These are phyloP conservation scores for Rostratula benghalensis DNA, from an alignment of 2,113 vertebrate genomes.

Conservation along the genomic window DNA sequence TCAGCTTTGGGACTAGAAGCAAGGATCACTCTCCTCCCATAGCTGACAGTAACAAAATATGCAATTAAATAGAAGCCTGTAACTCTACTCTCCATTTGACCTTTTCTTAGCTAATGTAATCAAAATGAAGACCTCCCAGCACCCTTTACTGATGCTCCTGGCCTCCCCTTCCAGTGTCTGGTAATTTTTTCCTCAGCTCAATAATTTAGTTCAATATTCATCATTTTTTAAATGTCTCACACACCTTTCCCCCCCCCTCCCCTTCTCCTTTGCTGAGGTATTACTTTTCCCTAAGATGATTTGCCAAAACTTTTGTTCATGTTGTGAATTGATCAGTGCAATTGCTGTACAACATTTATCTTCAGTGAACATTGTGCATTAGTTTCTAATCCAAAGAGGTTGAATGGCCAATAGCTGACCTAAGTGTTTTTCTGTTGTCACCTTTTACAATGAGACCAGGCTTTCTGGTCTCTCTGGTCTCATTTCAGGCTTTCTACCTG, in stretches of 20 bases:
- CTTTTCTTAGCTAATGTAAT: constrained; percentile 34
- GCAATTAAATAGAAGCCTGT: constrained; percentile 30
- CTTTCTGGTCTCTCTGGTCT: too few species aligned
- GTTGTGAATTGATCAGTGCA: constrained; percentile 23
- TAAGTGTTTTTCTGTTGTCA: background rate
- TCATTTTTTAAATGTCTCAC: background rate
- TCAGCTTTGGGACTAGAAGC: background rate
- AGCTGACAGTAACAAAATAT: background rate
- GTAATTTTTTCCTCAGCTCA: constrained; percentile 32
- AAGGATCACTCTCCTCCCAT: background rate
- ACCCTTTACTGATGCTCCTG: constrained; percentile 9
- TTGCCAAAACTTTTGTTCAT: constrained; percentile 39
- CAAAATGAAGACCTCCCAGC: constrained; percentile 10
- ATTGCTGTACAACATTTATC: constrained; percentile 21
- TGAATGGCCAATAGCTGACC: background rate
- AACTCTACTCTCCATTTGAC: constrained; percentile 27
- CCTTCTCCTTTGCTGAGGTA: background rate
- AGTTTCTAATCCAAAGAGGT: background rate
- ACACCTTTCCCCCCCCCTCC: background rate
- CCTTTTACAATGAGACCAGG: background rate
- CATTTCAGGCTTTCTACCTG: background rate
- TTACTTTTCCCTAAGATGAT: background rate
- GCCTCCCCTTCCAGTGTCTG: background rate
- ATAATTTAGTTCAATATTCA: constrained; percentile 1
- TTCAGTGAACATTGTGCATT: background rate